Base-by-base conservation (phyloP, 2,113 vertebrate species). In the Sylvilagus bachmani region DNA sequence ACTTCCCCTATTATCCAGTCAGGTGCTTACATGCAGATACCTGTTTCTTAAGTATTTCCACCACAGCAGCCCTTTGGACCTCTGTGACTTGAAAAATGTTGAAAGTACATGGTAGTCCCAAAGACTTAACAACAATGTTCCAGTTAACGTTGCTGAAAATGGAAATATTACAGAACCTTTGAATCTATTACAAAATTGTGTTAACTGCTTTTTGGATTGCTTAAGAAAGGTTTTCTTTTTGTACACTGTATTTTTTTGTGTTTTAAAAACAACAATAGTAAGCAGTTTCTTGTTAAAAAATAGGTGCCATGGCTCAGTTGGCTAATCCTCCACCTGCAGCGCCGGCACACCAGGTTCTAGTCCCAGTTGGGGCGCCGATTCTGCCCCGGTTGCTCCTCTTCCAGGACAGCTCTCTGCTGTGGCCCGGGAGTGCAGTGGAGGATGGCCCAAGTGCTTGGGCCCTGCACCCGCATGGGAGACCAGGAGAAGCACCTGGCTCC, bases 21-120 rank as follows among this genome's bases (percentile, higher is more conserved):
- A 96, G 98, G 98, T 97, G 98, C 98, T 89, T 98, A 98, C 24
- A 87, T 98, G 81, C 98, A 99, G n/a, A 99, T 98, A 14, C 98
- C 98, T 55, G 99, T 98, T 95, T 98, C 97, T 84, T 98, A 98
- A 90, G 97, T 89, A 49, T 95, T 97, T 98, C 98, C 99, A 66
- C 98, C 99, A 66, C 98, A 98, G 89, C 98, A 99, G 98, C 97
- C 98, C 0, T 98, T 99, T 97, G 98, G 97, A 73, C 98, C 98
- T 49, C 98, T 13, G 33, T 96, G 97, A 98, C 98, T 98, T 97
- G 82, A 98, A 98, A 96, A 99, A 98, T 97, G 98, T 97, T 33
- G 97, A 98, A 87, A 96, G 96, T 51, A 83, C 86, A 0, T 88
- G 93, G 98, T 99, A 44, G 98, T 98, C 91, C 98, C 98, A 95